Base-by-base conservation (phyloP, 2,113 vertebrate species). In the Scatophagus argus region DNA sequence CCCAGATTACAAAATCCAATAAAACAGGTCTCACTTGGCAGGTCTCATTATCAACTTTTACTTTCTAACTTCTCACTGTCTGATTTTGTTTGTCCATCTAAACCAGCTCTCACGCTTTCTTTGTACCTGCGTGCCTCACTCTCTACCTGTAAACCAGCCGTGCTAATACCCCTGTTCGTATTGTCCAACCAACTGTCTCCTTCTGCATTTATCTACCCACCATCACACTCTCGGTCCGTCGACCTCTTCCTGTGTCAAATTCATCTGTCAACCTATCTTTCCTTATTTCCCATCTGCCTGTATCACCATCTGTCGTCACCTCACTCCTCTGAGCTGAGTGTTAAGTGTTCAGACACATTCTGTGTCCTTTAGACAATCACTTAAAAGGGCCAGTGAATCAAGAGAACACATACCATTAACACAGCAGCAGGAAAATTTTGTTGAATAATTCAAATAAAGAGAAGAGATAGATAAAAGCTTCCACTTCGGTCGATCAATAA, bases 241-340 rank as follows among this genome's bases (percentile, higher is more conserved):
- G 1, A n/a, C 70, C 74, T 79, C 74, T 70, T 49, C 67, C 77
- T 69, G 54, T 27, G 44, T 81, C 79, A 77, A 41, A 0, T 6
- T 75, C 65, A 79, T 81, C 67, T 31, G 36, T 69, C 77, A 68
- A 31, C 56, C 59, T 56, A 31, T 41, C 64, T 65, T 25, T 69
- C 52, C 68, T 74, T 19, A 66, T 79, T 61, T 70, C 69, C 81
- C 65, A 52, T 87, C 74, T 66, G 73, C 77, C 77, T 1, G 64
- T 76, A 82, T 74, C 58, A 64, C 65, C 68, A 69, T 82, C 85
- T 84, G 85, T 77, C 82, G 75, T 55, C 56, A 55, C 65, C 60
- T 34, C 51, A 62, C 72, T 82, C 77, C 68, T 79, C 49, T 21
- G 21, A 73, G 60, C 70, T 70, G 85, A 47, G 62, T 66, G 72